Evolutionary conservation across 2,888 invertebrate genomes (phyloP).

Genomic region (Chorisops tibialis): DNA sequence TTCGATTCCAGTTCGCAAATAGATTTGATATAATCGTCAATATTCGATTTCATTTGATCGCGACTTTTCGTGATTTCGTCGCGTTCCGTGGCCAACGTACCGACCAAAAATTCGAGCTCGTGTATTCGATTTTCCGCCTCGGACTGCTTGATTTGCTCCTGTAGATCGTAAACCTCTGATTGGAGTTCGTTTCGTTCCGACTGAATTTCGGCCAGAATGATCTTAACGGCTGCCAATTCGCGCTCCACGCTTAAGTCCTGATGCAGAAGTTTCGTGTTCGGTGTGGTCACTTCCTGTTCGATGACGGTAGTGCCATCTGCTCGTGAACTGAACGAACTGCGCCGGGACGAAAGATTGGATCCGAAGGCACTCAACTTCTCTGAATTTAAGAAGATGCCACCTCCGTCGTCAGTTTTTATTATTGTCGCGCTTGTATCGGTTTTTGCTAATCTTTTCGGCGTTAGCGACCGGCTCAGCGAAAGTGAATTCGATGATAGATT

Average conservation of each 20-base stretch:
- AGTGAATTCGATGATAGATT: conserved; percentile 41
- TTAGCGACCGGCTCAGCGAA: conserved; percentile 40
- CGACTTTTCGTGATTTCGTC: conserved; percentile 40
- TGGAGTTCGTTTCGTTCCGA: conserved; percentile 45
- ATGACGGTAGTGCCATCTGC: conserved; percentile 27
- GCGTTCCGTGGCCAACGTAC: conserved; percentile 40
- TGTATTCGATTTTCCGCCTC: conserved; percentile 37
- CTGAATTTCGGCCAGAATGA: conserved; percentile 44
- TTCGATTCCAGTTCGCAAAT: conserved; percentile 48
- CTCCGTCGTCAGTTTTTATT: conserved; percentile 7
- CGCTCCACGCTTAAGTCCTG: conserved; percentile 27
- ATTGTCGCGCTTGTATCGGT: conserved; percentile 16
- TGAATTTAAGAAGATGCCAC: conserved; percentile 33
- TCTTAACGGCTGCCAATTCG: conserved; percentile 46
- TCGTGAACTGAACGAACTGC: conserved; percentile 37
- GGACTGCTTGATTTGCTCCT: conserved; percentile 42
- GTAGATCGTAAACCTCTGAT: conserved; percentile 37
- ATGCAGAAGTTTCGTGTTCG: neutral
- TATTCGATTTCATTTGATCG: conserved; percentile 37
- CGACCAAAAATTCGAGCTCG: conserved; percentile 41
- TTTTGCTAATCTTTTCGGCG: conserved; percentile 37
- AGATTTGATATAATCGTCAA: conserved; percentile 44
- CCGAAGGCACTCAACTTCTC: conserved; percentile 33
- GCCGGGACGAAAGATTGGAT: conserved; percentile 34
- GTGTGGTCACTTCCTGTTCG: conserved; percentile 22